Evolutionary conservation across 2,888 invertebrate species (phyloP), one percentile per base, ranked within the genome.

Genomic region (Pegoplata infirma): DNA sequence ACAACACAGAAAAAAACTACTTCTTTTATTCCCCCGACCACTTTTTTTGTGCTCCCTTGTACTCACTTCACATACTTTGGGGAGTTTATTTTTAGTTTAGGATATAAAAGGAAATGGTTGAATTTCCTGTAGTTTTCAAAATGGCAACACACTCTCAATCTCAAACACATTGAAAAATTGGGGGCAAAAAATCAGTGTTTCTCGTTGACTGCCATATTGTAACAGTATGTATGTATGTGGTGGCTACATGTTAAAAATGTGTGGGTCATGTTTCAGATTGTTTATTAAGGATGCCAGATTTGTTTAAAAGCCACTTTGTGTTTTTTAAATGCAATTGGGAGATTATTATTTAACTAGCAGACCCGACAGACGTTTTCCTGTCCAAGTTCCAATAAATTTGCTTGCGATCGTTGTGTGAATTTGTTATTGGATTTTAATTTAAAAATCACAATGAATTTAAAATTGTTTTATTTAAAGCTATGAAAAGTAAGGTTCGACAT

Each of bases 171-270:
- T 16, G 25, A 47, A 14, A 66, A 53, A 28, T 55, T 12, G 6
- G 12, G 40, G 58, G 19, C 40, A 74, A 74, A n/a, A n/a, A n/a
- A 78, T 78, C 69, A 55, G 40, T 69, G 64, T 66, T 53, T 25
- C 28, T 28, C 28, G 25, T 78, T 59, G 68, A 47, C 78, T 74
- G 73, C 68, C 75, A 79, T 75, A 71, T 71, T 75, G 75, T 61
- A 46, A 36, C 61, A 36, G 8, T 55, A 21, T 23, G 28, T 51
- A 25, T 51, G 17, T 69, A 28, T 64, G 44, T 47, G 73, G 47
- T 40, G 7, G n/a, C n/a, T n/a, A n/a, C n/a, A 47, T 53, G 14
- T 56, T 25, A 44, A 32, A 64, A 51, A 64, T 64, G 58, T 25
- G 58, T 14, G 23, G 69, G 64, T 53, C 56, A 58, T 61, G 25